Evolutionary conservation across 2,113 vertebrate species (phyloP).

Genomic region (Piaya cayana): DNA sequence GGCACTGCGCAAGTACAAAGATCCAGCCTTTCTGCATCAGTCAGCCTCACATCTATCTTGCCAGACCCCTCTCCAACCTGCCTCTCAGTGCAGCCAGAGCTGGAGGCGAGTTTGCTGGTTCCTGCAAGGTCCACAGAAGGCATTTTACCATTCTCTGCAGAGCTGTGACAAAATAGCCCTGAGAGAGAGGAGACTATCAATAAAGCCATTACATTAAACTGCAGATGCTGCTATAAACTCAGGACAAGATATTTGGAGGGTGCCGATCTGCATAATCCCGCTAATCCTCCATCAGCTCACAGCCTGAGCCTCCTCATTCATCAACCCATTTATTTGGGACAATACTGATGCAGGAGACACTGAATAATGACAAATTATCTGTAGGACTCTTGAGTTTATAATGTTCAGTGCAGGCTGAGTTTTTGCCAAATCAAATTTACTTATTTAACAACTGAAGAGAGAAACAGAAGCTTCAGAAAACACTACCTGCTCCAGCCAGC

Average conservation of each 20-base stretch:
- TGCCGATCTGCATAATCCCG: background rate
- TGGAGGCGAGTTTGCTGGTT: background rate
- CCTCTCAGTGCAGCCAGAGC: background rate
- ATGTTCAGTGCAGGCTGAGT: background rate
- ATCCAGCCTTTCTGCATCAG: background rate
- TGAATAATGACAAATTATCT: background rate
- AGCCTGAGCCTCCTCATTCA: background rate
- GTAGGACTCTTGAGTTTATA: background rate
- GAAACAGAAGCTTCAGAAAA: background rate
- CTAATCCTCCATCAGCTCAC: background rate
- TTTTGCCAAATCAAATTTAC: slow-evolving; percentile 2
- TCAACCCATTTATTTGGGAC: background rate
- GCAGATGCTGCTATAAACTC: background rate
- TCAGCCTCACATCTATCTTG: background rate
- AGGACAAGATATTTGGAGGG: background rate
- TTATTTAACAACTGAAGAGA: background rate
- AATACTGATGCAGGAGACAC: background rate
- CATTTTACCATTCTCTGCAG: background rate
- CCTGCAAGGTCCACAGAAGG: background rate
- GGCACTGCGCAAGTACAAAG: background rate
- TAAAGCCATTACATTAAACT: background rate
- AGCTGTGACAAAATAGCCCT: background rate
- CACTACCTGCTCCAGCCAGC: background rate
- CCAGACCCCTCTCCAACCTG: background rate
- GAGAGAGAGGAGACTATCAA: background rate